Evolutionary conservation across 2,888 invertebrate species (phyloP).

Genomic region (Emesis furor): DNA sequence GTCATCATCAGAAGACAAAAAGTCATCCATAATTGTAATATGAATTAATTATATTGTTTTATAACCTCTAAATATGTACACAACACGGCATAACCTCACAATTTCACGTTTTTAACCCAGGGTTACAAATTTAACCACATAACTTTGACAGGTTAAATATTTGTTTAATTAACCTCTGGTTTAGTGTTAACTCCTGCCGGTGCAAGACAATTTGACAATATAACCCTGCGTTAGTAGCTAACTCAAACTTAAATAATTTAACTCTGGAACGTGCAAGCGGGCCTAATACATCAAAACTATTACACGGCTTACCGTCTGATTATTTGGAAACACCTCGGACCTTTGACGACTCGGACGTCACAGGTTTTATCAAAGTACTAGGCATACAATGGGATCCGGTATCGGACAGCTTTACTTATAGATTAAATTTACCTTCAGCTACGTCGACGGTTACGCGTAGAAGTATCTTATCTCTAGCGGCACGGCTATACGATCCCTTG

Average conservation of each 20-base stretch:
- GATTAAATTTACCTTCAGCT: constrained; percentile 1
- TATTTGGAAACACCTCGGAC: not conserved
- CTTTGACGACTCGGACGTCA: not conserved
- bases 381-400: not conserved
- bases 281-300: not conserved
- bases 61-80: not conserved
- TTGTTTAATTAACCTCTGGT: not conserved
- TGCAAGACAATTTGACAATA: not conserved
- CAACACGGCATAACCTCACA: not conserved
- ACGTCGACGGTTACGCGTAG: not conserved
- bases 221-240: not conserved
- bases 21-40: not conserved
- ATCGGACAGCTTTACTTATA: not conserved
- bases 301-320: not conserved
- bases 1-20: constrained; percentile 18
- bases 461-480: not conserved
- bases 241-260: not conserved
- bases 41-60: not conserved
- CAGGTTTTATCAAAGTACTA: not conserved
- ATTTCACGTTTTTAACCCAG: not conserved
- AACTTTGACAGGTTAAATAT: not conserved
- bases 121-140: not conserved
- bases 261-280: not conserved
- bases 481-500: constrained; percentile 5
- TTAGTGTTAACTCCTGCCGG: not conserved